Evolutionary conservation across 2,797 vertebrate genomes (phyloP), one percentile per base, ranked within the genome.

Genomic region (Perodicticus potto): DNA sequence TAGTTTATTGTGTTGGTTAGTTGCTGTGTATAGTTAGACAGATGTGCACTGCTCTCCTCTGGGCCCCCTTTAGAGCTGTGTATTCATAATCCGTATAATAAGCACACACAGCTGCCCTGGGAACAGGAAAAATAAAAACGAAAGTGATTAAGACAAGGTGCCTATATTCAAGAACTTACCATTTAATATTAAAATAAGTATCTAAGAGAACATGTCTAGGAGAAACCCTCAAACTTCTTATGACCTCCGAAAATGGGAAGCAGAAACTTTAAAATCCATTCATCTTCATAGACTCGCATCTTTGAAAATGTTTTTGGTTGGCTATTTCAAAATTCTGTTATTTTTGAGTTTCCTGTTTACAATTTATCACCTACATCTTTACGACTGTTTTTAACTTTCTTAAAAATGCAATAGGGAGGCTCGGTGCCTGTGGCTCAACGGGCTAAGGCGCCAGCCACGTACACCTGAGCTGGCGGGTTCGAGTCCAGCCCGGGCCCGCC

Each of bases 271-370:
- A 37, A 81, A 84, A 81, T 82, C 63, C 32, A 59, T n/a, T 65
- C 23, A 25, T 89, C 43, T 76, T 72, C 61, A 32, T 72, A 16
- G 32, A 85, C 70, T 63, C n/a, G 8, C 49, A n/a, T 73, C 92
- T 77, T 92, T 65, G 3, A 96, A 85, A 40, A 45, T 57, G n/a
- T n/a, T 92, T 93, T 96, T 77, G 86, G n/a, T 55, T 57, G 69
- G 57, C 29, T 11, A 89, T 63, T 93, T 96, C 27, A 67, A 88
- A 86, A 17, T 89, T 92, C 20, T 91, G 22, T 87, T 78, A 61
- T 82, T 92, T 97, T 86, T 63, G 9, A 93, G 29, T 34, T 85
- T 34, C 9, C 11, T 74, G 1, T n/a, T 96, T 86, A 83, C 76
- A 96, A 84, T 63, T 11, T 86, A 57, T 84, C 67, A 76, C 34